A percentile compares a stretch with the other conserved stretches of the same genome.
These are phyloP conservation scores for Colossoma macropomum DNA, from an alignment of 2,113 vertebrate genomes.

Conservation along the genomic window DNA sequence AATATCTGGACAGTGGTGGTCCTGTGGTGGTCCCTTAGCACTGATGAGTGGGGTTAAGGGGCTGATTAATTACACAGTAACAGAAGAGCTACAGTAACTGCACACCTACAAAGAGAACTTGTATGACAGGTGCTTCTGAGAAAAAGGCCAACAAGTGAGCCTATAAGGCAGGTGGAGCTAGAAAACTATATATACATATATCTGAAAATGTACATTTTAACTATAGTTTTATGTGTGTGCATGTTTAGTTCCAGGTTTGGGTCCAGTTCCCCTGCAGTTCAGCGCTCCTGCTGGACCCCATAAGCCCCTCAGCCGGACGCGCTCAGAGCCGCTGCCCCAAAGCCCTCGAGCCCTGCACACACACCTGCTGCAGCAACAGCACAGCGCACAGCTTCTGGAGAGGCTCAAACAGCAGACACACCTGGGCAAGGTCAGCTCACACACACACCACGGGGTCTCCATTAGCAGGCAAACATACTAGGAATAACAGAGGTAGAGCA, in stretches of 20 bases:
- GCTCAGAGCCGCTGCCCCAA: conserved; percentile 91
- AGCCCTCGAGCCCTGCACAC: conserved; percentile 79
- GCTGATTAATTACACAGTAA: too few species aligned
- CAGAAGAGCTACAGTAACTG: too few species aligned
- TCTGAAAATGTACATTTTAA: too few species aligned
- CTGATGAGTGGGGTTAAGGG: too few species aligned
- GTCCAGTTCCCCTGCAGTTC: conserved; percentile 84
- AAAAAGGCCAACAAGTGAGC: too few species aligned
- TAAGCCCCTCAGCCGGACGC: conserved; percentile 87
- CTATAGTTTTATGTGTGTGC: neutral
- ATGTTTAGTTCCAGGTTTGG: conserved; percentile 82
- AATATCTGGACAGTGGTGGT: too few species aligned
- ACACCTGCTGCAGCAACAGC: conserved; percentile 80
- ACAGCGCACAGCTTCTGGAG: conserved; percentile 80
- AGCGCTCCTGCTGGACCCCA: conserved; percentile 79
- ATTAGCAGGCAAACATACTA: too few species aligned
- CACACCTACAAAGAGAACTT: too few species aligned
- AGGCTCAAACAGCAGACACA: conserved; percentile 81
- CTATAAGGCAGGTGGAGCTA: too few species aligned
- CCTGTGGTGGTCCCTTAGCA: too few species aligned
- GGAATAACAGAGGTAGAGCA: too few species aligned
- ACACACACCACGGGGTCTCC: conserved; percentile 33
- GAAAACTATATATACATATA: too few species aligned
- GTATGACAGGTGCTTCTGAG: neutral
- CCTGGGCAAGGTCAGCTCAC: conserved; percentile 67